Percentiles rank a stretch among this genome's conserved stretches.
Conservation (phyloP, 2,888 invertebrate genomes). For the Drosophila falleni region DNA sequence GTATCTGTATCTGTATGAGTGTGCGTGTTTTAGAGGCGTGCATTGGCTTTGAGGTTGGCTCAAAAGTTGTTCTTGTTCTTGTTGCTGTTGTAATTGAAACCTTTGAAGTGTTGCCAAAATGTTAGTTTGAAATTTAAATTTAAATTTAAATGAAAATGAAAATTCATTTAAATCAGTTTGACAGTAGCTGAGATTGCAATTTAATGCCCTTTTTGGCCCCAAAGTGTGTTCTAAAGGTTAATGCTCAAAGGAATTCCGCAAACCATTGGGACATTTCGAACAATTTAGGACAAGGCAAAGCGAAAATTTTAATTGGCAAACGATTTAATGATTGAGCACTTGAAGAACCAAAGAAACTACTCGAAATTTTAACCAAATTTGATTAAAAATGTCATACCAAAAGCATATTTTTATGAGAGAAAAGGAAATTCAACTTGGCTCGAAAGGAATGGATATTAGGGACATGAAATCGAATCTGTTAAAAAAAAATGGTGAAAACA, state of each 20-base stretch:
- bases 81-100: constrained; percentile 73
- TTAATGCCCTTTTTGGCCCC: constrained; percentile 1
- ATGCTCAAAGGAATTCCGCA: constrained; percentile 36
- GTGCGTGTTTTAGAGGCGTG: constrained; percentile 14
- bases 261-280: constrained; percentile 10
- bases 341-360: constrained; percentile 9
- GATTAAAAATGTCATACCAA: constrained; percentile 11
- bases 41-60: constrained; percentile 35
- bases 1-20: constrained; percentile 2
- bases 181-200: constrained; percentile 23
- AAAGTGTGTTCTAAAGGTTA: constrained; percentile 17
- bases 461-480: no score
- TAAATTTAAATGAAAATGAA: constrained; percentile 66
- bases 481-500: no score
- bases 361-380: constrained; percentile 27
- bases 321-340: constrained; percentile 24
- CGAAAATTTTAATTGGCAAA: constrained; percentile 54
- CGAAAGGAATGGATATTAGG: no score
- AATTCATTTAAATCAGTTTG: constrained; percentile 54
- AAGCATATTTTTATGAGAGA: not conserved
- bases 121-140: constrained; percentile 68
- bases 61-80: constrained; percentile 40
- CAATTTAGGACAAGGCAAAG: constrained; percentile 15
- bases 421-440: not conserved
- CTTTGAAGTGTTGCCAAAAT: constrained; percentile 76